Evolutionary conservation across 2,797 vertebrate genomes (phyloP).

Genomic region (Avahi laniger): DNA sequence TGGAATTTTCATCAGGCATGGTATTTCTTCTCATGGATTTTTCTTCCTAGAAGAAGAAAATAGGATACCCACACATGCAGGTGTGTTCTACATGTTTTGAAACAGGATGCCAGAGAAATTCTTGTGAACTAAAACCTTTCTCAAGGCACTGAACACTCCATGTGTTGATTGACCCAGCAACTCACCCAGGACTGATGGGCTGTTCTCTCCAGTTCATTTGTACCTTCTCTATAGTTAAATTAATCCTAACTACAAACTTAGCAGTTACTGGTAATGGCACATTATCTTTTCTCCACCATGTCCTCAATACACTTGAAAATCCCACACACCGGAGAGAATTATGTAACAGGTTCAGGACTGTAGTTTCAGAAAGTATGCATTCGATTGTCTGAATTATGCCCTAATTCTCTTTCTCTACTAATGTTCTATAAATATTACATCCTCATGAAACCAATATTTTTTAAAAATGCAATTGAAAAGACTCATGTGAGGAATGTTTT

Average conservation of each 20-base stretch:
- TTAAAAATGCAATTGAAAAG: constrained; percentile 72
- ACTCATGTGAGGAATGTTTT: constrained; percentile 68
- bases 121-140: background rate
- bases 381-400: constrained; percentile 53
- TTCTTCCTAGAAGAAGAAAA: background rate
- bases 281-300: constrained; percentile 16
- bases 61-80: background rate
- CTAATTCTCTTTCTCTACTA: constrained; percentile 54
- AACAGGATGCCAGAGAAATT: background rate
- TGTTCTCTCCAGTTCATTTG: background rate
- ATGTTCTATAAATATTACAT: constrained; percentile 55
- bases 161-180: background rate
- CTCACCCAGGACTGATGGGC: background rate
- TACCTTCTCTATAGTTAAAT: constrained; percentile 28
- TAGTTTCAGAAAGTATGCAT: constrained; percentile 42
- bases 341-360: constrained; percentile 21
- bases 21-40: background rate
- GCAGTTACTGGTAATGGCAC: constrained; percentile 8
- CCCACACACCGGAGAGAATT: constrained; percentile 35
- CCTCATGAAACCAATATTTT: constrained; percentile 61
- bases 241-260: constrained; percentile 42
- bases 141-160: background rate
- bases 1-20: background rate
- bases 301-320: constrained; percentile 52
- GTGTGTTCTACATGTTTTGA: background rate